phyloP scores from a whole-genome alignment of 2,888 invertebrate genomes.

The Shargacucullia verbasci region DNA sequence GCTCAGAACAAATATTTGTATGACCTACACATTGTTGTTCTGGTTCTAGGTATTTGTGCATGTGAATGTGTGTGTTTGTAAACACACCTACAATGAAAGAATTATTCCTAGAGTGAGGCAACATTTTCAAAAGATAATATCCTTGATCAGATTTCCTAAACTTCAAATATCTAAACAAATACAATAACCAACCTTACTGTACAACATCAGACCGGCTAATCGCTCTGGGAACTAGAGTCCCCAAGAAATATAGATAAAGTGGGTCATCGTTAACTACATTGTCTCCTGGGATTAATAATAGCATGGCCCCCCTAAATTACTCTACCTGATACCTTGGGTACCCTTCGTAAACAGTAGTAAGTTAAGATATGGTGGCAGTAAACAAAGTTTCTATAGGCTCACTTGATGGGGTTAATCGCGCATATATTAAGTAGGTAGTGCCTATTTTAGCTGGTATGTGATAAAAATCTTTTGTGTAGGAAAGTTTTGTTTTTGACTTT shows the following conservation, averaged over 20 bases:
- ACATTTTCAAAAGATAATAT: too few species aligned
- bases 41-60: too few species aligned
- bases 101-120: too few species aligned
- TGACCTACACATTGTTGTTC: too few species aligned
- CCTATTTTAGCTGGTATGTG: slow-evolving; percentile 22
- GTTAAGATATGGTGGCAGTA: slow-evolving; percentile 52
- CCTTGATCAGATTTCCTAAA: too few species aligned
- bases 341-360: slow-evolving; percentile 56
- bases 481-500: too few species aligned
- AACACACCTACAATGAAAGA: too few species aligned
- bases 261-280: slow-evolving; percentile 79
- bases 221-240: slow-evolving; percentile 60
- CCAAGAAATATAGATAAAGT: slow-evolving; percentile 75
- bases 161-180: background rate
- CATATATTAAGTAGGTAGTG: slow-evolving; percentile 41
- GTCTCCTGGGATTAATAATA: slow-evolving; percentile 78
- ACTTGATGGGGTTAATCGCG: slow-evolving; percentile 46
- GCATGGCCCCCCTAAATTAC: slow-evolving; percentile 67
- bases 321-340: slow-evolving; percentile 63
- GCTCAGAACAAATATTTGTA: too few species aligned
- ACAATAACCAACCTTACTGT: slow-evolving; percentile 53
- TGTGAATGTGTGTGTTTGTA: too few species aligned
- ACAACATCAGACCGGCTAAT: slow-evolving; percentile 63
- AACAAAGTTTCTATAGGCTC: slow-evolving; percentile 51
- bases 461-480: slow-evolving; percentile 29